Percentiles rank a stretch among this genome's conserved stretches.
Evolutionary conservation across 2,113 vertebrate genomes (phyloP).

Genomic region (Notothenia coriiceps): DNA sequence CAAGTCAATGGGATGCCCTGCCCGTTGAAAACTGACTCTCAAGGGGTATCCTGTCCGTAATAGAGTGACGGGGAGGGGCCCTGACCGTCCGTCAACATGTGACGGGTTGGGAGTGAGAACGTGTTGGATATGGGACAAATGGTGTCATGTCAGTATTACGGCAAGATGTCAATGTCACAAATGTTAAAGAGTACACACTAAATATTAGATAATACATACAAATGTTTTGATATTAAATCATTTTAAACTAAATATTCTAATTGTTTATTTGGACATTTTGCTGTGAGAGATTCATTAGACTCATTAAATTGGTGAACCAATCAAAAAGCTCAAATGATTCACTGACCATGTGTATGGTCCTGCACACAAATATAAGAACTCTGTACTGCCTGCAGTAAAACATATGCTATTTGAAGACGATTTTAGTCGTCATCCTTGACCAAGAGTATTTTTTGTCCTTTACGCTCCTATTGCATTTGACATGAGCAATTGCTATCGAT

Average conservation of each 20-base stretch:
- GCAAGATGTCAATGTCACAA: neutral
- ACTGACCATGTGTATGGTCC: neutral
- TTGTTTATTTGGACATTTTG: too few species aligned
- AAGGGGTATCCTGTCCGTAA: too few species aligned
- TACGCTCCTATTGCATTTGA: conserved; percentile 38
- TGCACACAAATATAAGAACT: neutral
- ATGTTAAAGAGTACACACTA: neutral
- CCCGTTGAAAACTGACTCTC: too few species aligned
- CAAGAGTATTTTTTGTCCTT: conserved; percentile 16
- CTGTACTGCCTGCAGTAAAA: neutral
- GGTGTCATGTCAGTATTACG: neutral
- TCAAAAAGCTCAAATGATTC: neutral
- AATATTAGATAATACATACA: neutral
- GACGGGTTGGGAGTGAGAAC: too few species aligned
- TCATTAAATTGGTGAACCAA: neutral
- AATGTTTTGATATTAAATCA: neutral
- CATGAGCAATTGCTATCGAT: conserved; percentile 35
- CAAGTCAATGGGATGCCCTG: too few species aligned
- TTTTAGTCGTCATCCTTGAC: conserved; percentile 23
- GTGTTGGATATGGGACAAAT: neutral
- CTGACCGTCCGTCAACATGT: too few species aligned
- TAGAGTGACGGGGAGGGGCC: too few species aligned
- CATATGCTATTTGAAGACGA: conserved; percentile 1
- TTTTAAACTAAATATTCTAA: too few species aligned
- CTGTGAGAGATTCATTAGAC: neutral